phyloP scores from a whole-genome alignment of 2,113 vertebrate genomes.

The Solenodon paradoxus region DNA sequence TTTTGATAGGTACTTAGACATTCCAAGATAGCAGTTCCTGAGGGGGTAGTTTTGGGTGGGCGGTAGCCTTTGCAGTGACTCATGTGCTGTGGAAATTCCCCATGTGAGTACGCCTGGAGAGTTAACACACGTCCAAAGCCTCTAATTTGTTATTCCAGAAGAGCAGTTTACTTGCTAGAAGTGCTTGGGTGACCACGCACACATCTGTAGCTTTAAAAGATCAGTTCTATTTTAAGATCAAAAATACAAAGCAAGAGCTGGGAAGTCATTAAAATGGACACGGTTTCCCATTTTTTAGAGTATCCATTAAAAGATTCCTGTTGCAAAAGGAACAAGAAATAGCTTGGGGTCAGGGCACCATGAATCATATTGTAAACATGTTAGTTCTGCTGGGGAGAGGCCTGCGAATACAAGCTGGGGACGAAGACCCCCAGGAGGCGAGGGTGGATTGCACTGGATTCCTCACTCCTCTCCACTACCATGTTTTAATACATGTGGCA shows the following conservation, averaged over 20 bases:
- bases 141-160: background rate
- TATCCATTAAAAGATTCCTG: background rate
- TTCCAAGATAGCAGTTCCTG: background rate
- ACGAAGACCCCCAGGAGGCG: too few relatives aligned
- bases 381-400: too few relatives aligned
- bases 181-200: background rate
- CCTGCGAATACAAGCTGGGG: background rate
- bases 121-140: background rate
- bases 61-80: background rate
- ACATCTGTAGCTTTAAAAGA: background rate
- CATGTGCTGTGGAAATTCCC: conserved; percentile 6
- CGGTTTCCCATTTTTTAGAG: background rate
- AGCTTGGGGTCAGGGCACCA: background rate
- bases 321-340: background rate
- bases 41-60: background rate
- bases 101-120: background rate
- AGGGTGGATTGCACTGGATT: too few relatives aligned
- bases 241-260: background rate
- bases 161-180: background rate
- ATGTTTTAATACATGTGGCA: background rate
- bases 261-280: background rate
- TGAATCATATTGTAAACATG: background rate
- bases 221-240: background rate
- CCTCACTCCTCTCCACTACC: background rate
- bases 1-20: conserved; percentile 9